A percentile compares a stretch with the other conserved stretches of the same genome.
Conservation (phyloP, 2,888 invertebrate species). For the Lycia hirtaria region DNA sequence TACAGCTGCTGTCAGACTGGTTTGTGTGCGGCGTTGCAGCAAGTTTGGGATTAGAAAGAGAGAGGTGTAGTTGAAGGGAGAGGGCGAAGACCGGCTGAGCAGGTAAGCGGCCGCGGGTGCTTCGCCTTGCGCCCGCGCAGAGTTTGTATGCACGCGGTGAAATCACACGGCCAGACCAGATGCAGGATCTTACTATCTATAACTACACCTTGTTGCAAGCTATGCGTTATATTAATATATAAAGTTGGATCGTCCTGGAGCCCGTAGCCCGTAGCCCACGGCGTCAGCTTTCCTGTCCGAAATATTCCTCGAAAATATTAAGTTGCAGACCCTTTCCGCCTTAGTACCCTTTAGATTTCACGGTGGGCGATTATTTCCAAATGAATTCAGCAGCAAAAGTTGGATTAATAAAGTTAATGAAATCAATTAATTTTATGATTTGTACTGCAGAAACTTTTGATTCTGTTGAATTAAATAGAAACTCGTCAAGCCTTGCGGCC, state of each 20-base stretch:
- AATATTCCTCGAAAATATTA: conserved; percentile 19
- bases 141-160: conserved; percentile 51
- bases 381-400: conserved; percentile 30
- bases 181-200: conserved; percentile 42
- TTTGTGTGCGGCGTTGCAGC: conserved; percentile 54
- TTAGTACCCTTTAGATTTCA: conserved; percentile 23
- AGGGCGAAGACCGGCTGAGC: conserved; percentile 63
- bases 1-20: conserved; percentile 39
- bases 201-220: neutral
- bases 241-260: neutral
- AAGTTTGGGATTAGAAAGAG: conserved; percentile 51
- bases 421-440: conserved; percentile 31
- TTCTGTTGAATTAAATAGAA: conserved; percentile 20
- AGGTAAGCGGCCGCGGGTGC: conserved; percentile 59
- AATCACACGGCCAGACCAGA: conserved; percentile 69
- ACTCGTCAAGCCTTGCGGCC: neutral
- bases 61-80: conserved; percentile 44
- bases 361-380: conserved; percentile 27
- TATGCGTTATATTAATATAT: neutral
- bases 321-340: conserved; percentile 25
- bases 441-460: conserved; percentile 24
- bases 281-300: conserved; percentile 15
- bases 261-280: conserved; percentile 7
- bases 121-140: conserved; percentile 38
- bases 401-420: conserved; percentile 33